Conservation (phyloP, 2,113 vertebrate species). For the Percina caprodes region DNA sequence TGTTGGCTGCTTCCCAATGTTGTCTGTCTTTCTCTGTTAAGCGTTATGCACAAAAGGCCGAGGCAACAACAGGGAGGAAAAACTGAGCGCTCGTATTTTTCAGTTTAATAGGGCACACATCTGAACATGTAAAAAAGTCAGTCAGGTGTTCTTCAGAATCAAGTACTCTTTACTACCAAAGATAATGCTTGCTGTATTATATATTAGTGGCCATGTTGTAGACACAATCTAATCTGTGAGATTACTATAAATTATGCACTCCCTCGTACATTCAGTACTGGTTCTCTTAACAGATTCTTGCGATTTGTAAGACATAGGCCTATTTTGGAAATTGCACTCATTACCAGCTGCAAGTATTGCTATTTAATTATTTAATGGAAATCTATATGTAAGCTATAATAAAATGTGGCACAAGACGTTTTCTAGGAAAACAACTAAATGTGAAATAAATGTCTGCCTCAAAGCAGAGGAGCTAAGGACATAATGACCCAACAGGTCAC, state of each 20-base stretch:
- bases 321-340: neutral
- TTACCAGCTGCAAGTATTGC: neutral
- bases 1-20: neutral
- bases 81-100: no score
- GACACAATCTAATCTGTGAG: neutral
- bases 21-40: neutral
- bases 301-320: neutral
- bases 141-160: neutral
- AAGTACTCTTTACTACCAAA: neutral
- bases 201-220: neutral
- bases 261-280: neutral
- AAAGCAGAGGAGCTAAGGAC: neutral
- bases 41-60: neutral
- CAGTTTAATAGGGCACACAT: neutral
- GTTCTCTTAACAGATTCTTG: neutral
- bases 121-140: neutral
- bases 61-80: neutral
- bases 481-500: fast-evolving
- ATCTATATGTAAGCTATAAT: neutral
- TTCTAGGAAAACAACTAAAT: neutral
- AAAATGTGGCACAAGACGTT: neutral
- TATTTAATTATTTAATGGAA: neutral
- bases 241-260: neutral
- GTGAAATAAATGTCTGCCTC: neutral
- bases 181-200: neutral